These are phyloP conservation scores for Salpingus planirostris DNA, from an alignment of 2,888 invertebrate species.

Conservation along the genomic window DNA sequence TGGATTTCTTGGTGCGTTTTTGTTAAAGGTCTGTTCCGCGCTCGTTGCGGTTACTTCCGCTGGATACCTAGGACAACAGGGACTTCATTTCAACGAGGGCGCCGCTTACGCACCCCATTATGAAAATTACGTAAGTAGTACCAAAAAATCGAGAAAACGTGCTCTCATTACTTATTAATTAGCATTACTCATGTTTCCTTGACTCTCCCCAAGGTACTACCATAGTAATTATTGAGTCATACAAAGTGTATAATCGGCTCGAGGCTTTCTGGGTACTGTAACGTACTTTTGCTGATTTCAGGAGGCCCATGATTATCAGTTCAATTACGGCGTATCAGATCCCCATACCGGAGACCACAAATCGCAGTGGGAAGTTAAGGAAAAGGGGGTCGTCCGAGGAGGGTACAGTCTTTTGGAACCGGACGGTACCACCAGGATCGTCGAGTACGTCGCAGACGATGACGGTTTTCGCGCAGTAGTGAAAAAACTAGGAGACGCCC, in stretches of 20 bases:
- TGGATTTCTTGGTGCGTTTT: slow-evolving; percentile 1
- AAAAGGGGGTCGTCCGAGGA: slow-evolving; percentile 34
- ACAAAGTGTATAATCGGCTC: neutral
- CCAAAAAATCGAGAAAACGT: too few relatives aligned
- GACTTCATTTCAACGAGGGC: slow-evolving; percentile 20
- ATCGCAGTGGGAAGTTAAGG: slow-evolving; percentile 35
- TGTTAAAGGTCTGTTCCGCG: slow-evolving; percentile 16
- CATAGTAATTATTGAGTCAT: too few relatives aligned
- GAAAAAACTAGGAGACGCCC: slow-evolving; percentile 29
- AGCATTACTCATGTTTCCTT: too few relatives aligned
- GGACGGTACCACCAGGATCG: slow-evolving; percentile 36
- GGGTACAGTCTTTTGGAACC: slow-evolving; percentile 35
- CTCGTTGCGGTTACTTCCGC: slow-evolving; percentile 10
- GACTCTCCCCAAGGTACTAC: too few relatives aligned
- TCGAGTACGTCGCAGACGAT: slow-evolving; percentile 36
- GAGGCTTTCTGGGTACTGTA: slow-evolving; percentile 8
- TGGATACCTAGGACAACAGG: slow-evolving; percentile 7
- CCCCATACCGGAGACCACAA: slow-evolving; percentile 37
- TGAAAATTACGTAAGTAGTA: slow-evolving; percentile 37
- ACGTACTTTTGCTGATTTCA: slow-evolving; percentile 14
- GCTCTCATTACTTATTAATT: too few relatives aligned
- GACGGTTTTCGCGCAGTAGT: slow-evolving; percentile 35
- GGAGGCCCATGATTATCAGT: slow-evolving; percentile 32
- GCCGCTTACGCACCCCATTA: slow-evolving; percentile 31
- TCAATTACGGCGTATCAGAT: slow-evolving; percentile 35